Evolutionary conservation across 2,888 invertebrate species (phyloP).

Genomic region (Tiliacea aurago): DNA sequence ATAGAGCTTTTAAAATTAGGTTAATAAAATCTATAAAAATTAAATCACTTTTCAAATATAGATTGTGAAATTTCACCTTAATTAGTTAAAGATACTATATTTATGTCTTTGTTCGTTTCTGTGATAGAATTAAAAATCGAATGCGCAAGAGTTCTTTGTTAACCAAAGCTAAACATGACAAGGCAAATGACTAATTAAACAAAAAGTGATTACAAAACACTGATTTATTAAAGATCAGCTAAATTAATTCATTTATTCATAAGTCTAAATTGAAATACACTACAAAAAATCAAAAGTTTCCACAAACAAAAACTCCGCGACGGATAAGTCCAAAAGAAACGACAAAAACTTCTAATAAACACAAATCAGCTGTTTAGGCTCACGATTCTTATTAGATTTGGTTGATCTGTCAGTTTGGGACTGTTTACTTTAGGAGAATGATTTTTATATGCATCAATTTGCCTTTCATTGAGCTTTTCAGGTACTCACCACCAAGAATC

Average conservation of each 20-base stretch:
- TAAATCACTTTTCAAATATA: neutral
- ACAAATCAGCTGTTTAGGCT: slow-evolving; percentile 64
- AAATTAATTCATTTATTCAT: slow-evolving; percentile 13
- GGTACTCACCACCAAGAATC: slow-evolving; percentile 96
- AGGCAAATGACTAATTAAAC: neutral
- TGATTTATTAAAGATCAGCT: neutral
- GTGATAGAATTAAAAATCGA: neutral
- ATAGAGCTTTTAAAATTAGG: neutral
- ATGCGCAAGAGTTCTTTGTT: slow-evolving; percentile 10
- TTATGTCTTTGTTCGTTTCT: slow-evolving; percentile 7
- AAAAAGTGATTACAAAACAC: neutral
- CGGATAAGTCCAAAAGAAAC: slow-evolving; percentile 30
- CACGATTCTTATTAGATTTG: slow-evolving; percentile 50
- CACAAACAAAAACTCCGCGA: slow-evolving; percentile 43
- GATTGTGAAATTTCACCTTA: neutral
- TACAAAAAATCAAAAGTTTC: slow-evolving; percentile 34
- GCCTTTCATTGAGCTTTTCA: slow-evolving; percentile 33
- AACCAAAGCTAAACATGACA: neutral
- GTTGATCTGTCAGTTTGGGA: slow-evolving; percentile 26
- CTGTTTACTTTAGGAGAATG: slow-evolving; percentile 8
- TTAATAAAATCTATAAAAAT: neutral
- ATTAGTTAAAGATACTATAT: neutral
- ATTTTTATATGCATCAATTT: slow-evolving; percentile 31
- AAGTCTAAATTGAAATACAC: neutral
- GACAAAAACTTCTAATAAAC: slow-evolving; percentile 62